Evolutionary conservation across 2,888 invertebrate genomes (phyloP).

Genomic region (Sicus ferrugineus): DNA sequence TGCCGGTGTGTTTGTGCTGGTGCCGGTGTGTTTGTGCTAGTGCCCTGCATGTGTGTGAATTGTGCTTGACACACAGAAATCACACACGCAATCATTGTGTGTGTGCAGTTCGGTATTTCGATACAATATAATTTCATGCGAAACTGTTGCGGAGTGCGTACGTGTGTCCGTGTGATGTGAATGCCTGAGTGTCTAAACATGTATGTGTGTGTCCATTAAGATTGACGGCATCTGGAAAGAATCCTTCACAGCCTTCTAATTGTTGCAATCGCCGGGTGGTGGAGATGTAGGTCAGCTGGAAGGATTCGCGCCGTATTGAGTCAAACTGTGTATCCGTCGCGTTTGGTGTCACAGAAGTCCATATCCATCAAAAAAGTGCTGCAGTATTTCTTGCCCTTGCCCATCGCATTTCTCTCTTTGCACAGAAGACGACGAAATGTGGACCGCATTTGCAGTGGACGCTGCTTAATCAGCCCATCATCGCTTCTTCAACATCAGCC

Average conservation of each 20-base stretch:
- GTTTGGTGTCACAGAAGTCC: background rate
- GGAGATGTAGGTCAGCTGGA: conserved; percentile 18
- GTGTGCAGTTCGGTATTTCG: conserved; percentile 2
- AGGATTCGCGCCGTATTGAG: background rate
- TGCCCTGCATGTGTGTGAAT: background rate
- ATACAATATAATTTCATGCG: conserved; percentile 30
- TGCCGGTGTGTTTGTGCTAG: background rate
- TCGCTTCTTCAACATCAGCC: background rate
- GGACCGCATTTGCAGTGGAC: background rate
- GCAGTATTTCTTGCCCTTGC: no score
- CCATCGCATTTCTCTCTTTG: no score
- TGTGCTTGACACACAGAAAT: background rate
- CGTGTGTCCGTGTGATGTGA: background rate
- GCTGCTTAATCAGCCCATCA: background rate
- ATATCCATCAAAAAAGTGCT: background rate
- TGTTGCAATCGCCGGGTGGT: conserved; percentile 11
- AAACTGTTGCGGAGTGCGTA: conserved; percentile 4
- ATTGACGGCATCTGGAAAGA: conserved; percentile 22
- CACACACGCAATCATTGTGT: background rate
- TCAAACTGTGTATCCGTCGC: background rate
- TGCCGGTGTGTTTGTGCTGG: background rate
- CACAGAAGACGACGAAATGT: no score
- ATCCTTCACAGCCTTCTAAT: conserved; percentile 12
- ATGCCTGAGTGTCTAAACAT: background rate
- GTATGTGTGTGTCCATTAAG: conserved; percentile 1